phyloP scores from a whole-genome alignment of 2,113 vertebrate genomes.

The Neotoma lepida region DNA sequence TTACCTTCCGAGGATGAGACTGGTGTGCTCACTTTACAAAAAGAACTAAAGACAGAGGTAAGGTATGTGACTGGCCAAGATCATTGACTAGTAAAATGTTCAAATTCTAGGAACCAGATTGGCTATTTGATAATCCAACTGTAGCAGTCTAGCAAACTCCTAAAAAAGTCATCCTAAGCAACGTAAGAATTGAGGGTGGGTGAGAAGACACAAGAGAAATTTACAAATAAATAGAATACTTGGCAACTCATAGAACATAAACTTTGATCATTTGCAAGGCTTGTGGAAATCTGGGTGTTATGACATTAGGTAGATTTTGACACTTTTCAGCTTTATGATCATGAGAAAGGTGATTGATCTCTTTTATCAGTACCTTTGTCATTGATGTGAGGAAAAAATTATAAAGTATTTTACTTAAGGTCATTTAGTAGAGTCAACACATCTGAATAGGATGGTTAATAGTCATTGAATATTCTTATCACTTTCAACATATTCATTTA shows the following conservation, averaged over 20 bases:
- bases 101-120: not conserved
- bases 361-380: not conserved
- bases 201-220: not conserved
- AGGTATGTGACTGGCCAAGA: not conserved
- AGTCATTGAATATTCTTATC: not conserved
- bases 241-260: not conserved
- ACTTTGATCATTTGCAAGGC: not conserved
- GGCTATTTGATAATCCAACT: not conserved
- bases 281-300: slow-evolving; percentile 15
- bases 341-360: not conserved
- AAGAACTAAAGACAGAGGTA: not conserved
- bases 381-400: not conserved
- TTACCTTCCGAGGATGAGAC: slow-evolving; percentile 19
- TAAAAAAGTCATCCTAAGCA: not conserved
- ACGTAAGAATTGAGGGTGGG: not conserved
- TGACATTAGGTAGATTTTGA: not conserved
- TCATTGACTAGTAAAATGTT: slow-evolving; percentile 27
- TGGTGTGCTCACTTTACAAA: slow-evolving; percentile 40
- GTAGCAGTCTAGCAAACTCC: not conserved
- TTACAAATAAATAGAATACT: slow-evolving; percentile 12
- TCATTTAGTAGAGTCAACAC: not conserved
- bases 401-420: not conserved
- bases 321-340: slow-evolving; percentile 4
- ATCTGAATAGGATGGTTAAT: not conserved
- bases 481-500: slow-evolving; percentile 1